Conservation (phyloP, 2,888 invertebrate genomes). For the Lithophane ornitopus region DNA sequence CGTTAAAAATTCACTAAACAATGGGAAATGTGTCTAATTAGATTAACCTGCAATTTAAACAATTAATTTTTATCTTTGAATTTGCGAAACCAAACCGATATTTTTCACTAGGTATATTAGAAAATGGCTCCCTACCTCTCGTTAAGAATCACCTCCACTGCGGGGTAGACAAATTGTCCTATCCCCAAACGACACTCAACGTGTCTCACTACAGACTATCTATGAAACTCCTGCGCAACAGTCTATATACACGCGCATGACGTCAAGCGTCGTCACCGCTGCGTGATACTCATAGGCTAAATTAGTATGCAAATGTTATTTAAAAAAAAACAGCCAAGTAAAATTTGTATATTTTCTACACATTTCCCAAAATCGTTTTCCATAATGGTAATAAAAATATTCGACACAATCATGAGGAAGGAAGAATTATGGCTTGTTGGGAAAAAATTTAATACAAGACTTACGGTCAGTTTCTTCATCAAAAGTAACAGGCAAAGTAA, state of each 20-base stretch:
- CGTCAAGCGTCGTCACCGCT: slow-evolving; percentile 74
- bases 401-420: background rate
- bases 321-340: slow-evolving; percentile 16
- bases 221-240: slow-evolving; percentile 80
- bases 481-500: too few species aligned
- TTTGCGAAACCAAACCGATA: slow-evolving; percentile 10
- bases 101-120: slow-evolving; percentile 33
- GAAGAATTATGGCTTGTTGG: background rate
- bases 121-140: slow-evolving; percentile 69
- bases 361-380: slow-evolving; percentile 39
- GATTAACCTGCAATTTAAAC: slow-evolving; percentile 22
- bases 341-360: slow-evolving; percentile 11
- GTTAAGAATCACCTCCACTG: slow-evolving; percentile 59
- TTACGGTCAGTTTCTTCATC: too few species aligned
- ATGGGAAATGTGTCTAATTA: background rate
- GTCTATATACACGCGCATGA: slow-evolving; percentile 84
- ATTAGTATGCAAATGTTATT: slow-evolving; percentile 59
- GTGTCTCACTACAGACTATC: slow-evolving; percentile 81
- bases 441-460: background rate
- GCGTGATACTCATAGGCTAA: slow-evolving; percentile 41
- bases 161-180: slow-evolving; percentile 61
- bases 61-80: slow-evolving; percentile 13
- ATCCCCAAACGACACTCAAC: slow-evolving; percentile 78
- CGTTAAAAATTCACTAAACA: slow-evolving; percentile 3
- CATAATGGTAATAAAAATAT: slow-evolving; percentile 23